Conservation (phyloP, 2,888 invertebrate species). For the Andricus quercusramuli region DNA sequence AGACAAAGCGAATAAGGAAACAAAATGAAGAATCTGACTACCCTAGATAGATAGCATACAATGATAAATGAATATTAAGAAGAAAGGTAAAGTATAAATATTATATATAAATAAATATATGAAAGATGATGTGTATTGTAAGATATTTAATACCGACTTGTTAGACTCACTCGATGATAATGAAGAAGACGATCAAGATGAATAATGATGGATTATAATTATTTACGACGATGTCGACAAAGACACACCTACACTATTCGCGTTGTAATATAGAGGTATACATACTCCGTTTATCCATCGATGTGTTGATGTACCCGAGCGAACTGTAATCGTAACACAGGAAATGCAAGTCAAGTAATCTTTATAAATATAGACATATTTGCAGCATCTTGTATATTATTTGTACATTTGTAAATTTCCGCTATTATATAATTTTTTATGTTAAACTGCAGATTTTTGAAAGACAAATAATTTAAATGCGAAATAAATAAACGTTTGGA, state of each 20-base stretch:
- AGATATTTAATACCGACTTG: conserved; percentile 76
- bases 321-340: conserved; percentile 65
- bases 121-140: conserved; percentile 75
- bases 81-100: conserved; percentile 66
- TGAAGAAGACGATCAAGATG: conserved; percentile 55
- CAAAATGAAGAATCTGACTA: conserved; percentile 72
- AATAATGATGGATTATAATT: conserved; percentile 45
- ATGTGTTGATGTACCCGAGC: conserved; percentile 75
- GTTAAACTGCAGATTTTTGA: not conserved
- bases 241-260: conserved; percentile 67
- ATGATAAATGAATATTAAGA: conserved; percentile 61
- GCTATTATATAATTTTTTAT: not conserved
- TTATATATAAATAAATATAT: conserved; percentile 68
- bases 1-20: conserved; percentile 60
- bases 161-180: conserved; percentile 69
- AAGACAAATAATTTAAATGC: not conserved
- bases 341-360: not conserved
- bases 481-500: not conserved
- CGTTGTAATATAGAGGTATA: conserved; percentile 74
- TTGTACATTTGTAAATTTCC: conserved; percentile 17
- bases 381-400: conserved; percentile 2
- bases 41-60: conserved; percentile 73
- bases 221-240: conserved; percentile 43
- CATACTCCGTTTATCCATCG: conserved; percentile 70
- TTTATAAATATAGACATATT: conserved; percentile 45